Conservation (phyloP, 2,888 invertebrate species). For the Andrena bucephala region DNA sequence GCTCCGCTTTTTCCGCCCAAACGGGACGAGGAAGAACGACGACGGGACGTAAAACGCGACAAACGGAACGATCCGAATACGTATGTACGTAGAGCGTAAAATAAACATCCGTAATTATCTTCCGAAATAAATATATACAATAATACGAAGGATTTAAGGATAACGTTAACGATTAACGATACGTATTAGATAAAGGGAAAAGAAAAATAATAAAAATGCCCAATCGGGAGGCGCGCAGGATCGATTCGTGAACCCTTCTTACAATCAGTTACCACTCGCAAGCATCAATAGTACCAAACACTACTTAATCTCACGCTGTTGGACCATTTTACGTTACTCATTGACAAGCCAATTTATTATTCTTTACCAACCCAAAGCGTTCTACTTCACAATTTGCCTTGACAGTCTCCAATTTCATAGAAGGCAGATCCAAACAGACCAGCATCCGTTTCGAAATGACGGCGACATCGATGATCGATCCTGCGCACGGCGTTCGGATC, state of each 20-base stretch:
- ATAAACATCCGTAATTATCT: constrained; percentile 49
- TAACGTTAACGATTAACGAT: constrained; percentile 59
- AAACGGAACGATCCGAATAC: constrained; percentile 55
- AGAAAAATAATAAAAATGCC: constrained; percentile 22
- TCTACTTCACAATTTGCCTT: too few species aligned
- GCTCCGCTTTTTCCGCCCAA: constrained; percentile 33
- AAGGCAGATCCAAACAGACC: background rate
- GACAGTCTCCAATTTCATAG: background rate
- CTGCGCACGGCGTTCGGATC: constrained; percentile 64
- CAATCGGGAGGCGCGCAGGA: constrained; percentile 29
- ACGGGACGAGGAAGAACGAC: constrained; percentile 39
- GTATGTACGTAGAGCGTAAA: constrained; percentile 47
- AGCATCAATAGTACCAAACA: background rate
- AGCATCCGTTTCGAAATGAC: background rate
- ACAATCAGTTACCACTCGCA: background rate
- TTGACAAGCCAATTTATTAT: too few species aligned
- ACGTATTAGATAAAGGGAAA: constrained; percentile 27
- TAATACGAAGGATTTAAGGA: constrained; percentile 73
- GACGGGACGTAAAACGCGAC: constrained; percentile 36
- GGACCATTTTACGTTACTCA: too few species aligned
- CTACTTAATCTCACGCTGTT: background rate
- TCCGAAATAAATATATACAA: constrained; percentile 67
- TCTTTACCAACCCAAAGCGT: too few species aligned
- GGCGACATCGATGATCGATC: constrained; percentile 60
- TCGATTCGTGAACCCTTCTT: constrained; percentile 27